phyloP scores from a whole-genome alignment of 2,113 vertebrate species.

The Neotragus moschatus region DNA sequence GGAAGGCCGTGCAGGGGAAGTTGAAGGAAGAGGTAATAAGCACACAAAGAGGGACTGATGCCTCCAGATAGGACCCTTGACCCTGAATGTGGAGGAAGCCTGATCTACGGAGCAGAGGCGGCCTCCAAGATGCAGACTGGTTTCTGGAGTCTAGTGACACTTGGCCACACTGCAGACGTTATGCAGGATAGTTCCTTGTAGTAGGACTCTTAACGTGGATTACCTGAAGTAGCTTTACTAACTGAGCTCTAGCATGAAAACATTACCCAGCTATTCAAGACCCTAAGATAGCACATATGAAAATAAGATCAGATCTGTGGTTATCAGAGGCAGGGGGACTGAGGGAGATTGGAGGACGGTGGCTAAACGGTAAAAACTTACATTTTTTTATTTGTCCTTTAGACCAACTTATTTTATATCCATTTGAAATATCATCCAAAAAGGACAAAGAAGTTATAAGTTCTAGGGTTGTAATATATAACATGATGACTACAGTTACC shows the following conservation, averaged over 20 bases:
- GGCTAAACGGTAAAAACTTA: background rate
- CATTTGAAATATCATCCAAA: constrained; percentile 73
- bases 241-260: background rate
- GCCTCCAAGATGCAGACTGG: background rate
- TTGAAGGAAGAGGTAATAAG: too few relatives aligned
- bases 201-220: background rate
- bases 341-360: background rate
- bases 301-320: background rate
- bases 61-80: background rate
- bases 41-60: background rate
- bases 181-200: background rate
- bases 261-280: background rate
- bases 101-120: background rate
- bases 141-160: background rate
- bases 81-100: background rate
- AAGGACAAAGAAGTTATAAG: constrained; percentile 57
- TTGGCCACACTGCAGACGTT: rapidly evolving
- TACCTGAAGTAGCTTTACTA: background rate
- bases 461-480: background rate
- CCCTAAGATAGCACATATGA: background rate
- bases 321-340: background rate
- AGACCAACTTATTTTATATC: constrained; percentile 71
- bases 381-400: constrained; percentile 57
- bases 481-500: background rate
- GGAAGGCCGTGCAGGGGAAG: rapidly evolving